Base-by-base conservation (phyloP, 2,113 vertebrate species). In the Charadrius vociferus region DNA sequence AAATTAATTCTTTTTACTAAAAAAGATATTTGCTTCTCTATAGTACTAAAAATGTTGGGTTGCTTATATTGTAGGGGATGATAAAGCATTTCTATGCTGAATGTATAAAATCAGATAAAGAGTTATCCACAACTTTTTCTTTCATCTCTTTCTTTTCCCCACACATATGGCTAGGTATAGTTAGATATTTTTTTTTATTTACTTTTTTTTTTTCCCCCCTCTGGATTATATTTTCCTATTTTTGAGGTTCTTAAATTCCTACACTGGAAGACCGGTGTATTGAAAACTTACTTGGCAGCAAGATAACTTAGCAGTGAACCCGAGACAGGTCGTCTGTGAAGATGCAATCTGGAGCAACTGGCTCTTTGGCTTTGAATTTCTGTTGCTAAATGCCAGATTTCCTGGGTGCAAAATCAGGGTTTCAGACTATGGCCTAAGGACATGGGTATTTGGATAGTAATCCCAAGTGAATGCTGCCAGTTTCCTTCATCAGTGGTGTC, bases 321-420 rank as follows among this genome's bases (percentile, higher is more conserved):
- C 0, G 0, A 59, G 88, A 62, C 6, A 4, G 50, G 45, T 94
- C 63, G 34, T 70, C 88, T 95, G 65, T 94, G 75, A 78, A n/a
- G 5, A 81, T 59, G 67, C 13, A 2, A 32, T 92, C 83, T 96
- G 96, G 63, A 95, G 41, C 3, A 0, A 52, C 70, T 77, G 85
- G 39, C 36, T 88, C 32, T 80, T 90, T 88, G 90, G 79, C 85
- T 93, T 92, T n/a, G 50, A 58, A 59, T 73, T 93, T 50, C 62
- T 73, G 7, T 77, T 88, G 53, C 29, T 66, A 67, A 86, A 86
- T 83, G 50, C 72, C 75, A 88, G n/a, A 17, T 90, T 93, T 83
- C 75, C 47, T 30, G 56, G 29, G 23, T 80, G 27, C 36, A 88
- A 86, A 90, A 47, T 27, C 81, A 75, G 22, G 2, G 27, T 74